Evolutionary conservation across 2,113 vertebrate genomes (phyloP).

Genomic region (Calypte anna): DNA sequence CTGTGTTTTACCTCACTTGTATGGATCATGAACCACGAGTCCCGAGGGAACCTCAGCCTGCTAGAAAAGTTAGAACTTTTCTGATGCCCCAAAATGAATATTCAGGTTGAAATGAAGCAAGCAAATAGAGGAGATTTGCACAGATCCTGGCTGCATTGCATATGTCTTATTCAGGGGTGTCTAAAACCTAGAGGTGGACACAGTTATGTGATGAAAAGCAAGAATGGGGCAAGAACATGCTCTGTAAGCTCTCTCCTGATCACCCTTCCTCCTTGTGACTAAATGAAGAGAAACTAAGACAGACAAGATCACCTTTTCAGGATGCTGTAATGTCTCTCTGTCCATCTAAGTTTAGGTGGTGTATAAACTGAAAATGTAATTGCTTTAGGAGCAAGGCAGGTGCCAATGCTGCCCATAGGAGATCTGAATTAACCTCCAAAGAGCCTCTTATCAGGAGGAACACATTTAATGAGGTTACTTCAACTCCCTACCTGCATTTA

Average conservation of each 20-base stretch:
- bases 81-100: neutral
- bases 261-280: conserved; percentile 21
- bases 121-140: neutral
- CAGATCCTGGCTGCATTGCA: neutral
- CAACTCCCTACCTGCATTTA: neutral
- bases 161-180: neutral
- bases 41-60: neutral
- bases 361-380: conserved; percentile 5
- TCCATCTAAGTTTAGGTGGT: neutral
- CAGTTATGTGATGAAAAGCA: neutral
- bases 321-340: neutral
- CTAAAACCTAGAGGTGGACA: neutral
- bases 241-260: neutral
- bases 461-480: conserved; percentile 10
- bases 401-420: neutral
- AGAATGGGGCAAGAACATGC: neutral
- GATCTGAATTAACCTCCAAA: neutral
- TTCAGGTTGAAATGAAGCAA: neutral
- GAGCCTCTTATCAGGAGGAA: neutral
- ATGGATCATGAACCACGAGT: neutral
- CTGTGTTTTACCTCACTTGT: neutral
- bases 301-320: neutral
- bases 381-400: conserved; percentile 1
- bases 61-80: neutral
- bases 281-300: conserved; percentile 11